phyloP scores from a whole-genome alignment of 2,797 vertebrate species.

The Catharus ustulatus region DNA sequence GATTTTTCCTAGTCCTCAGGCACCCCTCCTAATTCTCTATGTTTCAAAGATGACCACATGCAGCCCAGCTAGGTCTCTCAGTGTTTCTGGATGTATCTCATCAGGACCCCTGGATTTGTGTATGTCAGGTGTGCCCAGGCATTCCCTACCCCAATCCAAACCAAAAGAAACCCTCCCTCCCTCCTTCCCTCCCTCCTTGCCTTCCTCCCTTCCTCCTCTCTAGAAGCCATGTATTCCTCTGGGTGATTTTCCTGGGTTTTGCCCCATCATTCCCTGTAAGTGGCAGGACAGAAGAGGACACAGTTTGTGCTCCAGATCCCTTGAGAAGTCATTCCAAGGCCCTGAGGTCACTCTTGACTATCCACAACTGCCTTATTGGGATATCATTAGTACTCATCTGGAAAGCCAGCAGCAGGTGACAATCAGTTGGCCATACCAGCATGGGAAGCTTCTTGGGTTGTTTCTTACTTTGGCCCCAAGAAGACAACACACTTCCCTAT shows the following conservation, averaged over 20 bases:
- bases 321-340: neutral
- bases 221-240: neutral
- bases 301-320: too few relatives aligned
- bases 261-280: neutral
- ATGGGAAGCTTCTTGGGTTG: neutral
- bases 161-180: neutral
- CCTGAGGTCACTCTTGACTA: accelerated
- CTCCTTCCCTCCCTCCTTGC: neutral
- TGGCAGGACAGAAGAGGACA: neutral
- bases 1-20: neutral
- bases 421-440: neutral
- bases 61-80: neutral
- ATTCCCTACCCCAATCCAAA: neutral
- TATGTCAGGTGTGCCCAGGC: neutral
- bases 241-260: neutral
- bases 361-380: neutral
- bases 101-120: neutral
- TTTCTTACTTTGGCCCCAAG: neutral
- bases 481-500: neutral
- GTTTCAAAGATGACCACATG: neutral
- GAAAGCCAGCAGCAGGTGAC: neutral
- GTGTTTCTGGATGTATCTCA: neutral
- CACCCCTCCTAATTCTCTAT: neutral
- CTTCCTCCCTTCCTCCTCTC: neutral
- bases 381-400: neutral